These are phyloP conservation scores for Lepilemur septentrionalis DNA, from an alignment of 2,797 vertebrate species.

Conservation along the genomic window DNA sequence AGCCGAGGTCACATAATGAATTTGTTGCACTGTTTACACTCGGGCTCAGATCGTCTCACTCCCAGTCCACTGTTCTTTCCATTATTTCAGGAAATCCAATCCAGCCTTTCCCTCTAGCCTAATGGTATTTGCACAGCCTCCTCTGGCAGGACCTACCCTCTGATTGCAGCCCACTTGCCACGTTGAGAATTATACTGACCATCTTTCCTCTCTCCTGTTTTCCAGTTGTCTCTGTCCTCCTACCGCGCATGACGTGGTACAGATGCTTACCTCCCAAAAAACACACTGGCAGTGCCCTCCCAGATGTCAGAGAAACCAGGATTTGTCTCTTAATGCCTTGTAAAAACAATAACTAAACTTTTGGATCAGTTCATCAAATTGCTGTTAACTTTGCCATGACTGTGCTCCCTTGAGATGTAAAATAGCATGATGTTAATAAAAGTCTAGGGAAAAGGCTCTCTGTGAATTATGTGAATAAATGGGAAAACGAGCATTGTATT, in stretches of 20 bases:
- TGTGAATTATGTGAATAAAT: constrained; percentile 4
- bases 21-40: not conserved
- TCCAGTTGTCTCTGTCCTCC: not conserved
- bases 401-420: not conserved
- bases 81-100: not conserved
- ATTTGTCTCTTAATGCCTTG: not conserved
- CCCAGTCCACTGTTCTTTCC: not conserved
- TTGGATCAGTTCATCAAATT: not conserved
- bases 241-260: not conserved
- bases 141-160: not conserved
- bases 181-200: not conserved
- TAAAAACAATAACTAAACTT: not conserved
- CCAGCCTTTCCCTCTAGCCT: not conserved
- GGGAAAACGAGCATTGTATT: constrained; percentile 8
- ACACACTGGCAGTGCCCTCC: not conserved
- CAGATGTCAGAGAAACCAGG: not conserved
- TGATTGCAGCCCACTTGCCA: not conserved
- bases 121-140: not conserved
- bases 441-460: not conserved
- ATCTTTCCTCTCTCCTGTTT: not conserved
- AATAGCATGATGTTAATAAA: constrained; percentile 19
- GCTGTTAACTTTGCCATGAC: not conserved
- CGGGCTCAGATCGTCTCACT: not conserved
- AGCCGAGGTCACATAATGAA: not conserved
- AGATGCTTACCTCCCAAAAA: not conserved